These are phyloP conservation scores for Drosophila tropicalis DNA, from an alignment of 1,140 invertebrate genomes.

Conservation along the genomic window DNA sequence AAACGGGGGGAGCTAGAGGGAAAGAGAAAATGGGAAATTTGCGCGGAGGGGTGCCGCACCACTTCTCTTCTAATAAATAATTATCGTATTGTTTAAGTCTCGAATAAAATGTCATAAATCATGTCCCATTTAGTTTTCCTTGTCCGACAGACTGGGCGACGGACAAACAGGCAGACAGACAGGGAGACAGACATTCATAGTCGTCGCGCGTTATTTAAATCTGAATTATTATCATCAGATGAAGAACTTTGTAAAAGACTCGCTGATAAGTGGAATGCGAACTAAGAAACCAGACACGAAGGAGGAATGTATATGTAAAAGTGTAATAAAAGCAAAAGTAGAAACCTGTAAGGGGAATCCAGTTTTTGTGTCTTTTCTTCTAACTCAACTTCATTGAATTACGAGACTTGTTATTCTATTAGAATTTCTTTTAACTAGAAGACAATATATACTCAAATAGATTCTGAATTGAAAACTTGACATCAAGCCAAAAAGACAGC, in stretches of 20 bases:
- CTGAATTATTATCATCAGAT: constrained; percentile 62
- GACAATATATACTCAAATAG: no score
- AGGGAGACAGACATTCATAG: constrained; percentile 7
- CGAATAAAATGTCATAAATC: constrained; percentile 65
- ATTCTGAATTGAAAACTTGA: no score
- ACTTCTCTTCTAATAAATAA: constrained; percentile 55
- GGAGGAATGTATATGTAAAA: not conserved
- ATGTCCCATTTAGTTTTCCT: constrained; percentile 32
- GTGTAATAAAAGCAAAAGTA: constrained; percentile 1
- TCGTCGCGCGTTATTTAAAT: constrained; percentile 61
- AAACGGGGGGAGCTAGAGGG: constrained; percentile 5
- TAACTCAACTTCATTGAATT: no score
- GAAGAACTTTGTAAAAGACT: constrained; percentile 37
- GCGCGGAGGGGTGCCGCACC: constrained; percentile 1
- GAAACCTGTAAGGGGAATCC: not conserved
- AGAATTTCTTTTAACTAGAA: no score
- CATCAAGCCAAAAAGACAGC: no score
- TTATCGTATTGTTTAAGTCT: constrained; percentile 68
- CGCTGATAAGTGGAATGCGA: constrained; percentile 53
- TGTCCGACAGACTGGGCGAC: not conserved
- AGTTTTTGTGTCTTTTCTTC: no score
- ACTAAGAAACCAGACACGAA: constrained; percentile 18
- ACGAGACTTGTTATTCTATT: no score
- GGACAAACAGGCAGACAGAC: not conserved
- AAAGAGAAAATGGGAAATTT: not conserved